A percentile compares a stretch with the other conserved stretches of the same genome.
Conservation (phyloP, 1,140 invertebrate genomes). For the Tenebrio molitor region DNA sequence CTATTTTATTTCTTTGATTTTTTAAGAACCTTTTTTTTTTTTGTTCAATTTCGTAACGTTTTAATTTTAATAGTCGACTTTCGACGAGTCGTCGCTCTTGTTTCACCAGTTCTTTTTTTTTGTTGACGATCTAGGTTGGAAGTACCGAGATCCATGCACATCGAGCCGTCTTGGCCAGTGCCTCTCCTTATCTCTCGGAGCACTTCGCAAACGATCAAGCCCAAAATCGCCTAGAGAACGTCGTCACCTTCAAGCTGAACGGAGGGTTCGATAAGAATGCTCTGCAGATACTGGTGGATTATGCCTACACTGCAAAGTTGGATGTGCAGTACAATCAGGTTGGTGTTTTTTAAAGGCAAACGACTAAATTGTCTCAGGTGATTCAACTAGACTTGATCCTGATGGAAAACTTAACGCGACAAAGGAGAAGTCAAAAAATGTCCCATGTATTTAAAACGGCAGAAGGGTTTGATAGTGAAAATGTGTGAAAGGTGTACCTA, state of each 20-base stretch:
- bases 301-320: conserved; percentile 79
- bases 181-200: conserved; percentile 83
- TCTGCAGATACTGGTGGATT: conserved; percentile 82
- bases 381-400: no score
- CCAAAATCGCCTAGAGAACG: conserved; percentile 66
- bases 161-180: conserved; percentile 81
- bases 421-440: no score
- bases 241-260: conserved; percentile 76
- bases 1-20: conserved; percentile 51
- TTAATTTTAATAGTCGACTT: conserved; percentile 34
- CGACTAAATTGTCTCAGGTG: no score
- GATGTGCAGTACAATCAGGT: conserved; percentile 67
- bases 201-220: conserved; percentile 78
- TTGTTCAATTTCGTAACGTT: no score
- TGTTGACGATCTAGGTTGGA: conserved; percentile 70
- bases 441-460: no score
- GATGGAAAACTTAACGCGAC: no score
- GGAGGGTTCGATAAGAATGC: conserved; percentile 78
- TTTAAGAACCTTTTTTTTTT: conserved; percentile 52
- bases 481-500: no score
- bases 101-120: conserved; percentile 45
- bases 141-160: conserved; percentile 83
- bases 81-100: conserved; percentile 6
- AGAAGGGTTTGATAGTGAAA: no score
- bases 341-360: no score